phyloP scores from a whole-genome alignment of 2,888 invertebrate genomes.

The Ornithoptera priamus region DNA sequence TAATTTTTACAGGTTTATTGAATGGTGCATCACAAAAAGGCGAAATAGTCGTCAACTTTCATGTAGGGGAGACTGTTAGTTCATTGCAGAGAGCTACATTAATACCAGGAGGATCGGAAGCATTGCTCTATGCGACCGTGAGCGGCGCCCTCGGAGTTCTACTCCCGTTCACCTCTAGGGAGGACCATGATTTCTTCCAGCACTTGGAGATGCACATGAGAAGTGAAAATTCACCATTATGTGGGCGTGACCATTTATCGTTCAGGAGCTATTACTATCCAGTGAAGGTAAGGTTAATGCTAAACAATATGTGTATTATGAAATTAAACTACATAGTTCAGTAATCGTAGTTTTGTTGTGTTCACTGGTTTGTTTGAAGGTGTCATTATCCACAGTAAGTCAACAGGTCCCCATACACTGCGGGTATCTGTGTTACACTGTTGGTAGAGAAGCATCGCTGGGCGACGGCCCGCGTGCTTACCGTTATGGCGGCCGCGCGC shows the following conservation, averaged over 20 bases:
- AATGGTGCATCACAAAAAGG: conserved; percentile 99
- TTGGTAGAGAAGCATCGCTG: conserved; percentile 60
- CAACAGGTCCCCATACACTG: conserved; percentile 55
- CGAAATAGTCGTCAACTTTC: conserved; percentile 94
- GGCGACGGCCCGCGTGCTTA: conserved; percentile 41
- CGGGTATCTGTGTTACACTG: conserved; percentile 68
- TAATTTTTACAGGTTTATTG: conserved; percentile 83
- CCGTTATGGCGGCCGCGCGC: conserved; percentile 60
- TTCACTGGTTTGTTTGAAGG: not conserved
- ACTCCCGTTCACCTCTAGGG: conserved; percentile 95
- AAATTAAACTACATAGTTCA: not conserved
- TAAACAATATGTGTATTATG: not conserved
- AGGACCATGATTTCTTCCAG: conserved; percentile 99
- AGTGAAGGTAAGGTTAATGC: conserved; percentile 85
- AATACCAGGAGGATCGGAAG: conserved; percentile 98
- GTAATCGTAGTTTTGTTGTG: not conserved
- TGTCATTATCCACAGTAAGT: conserved; percentile 60
- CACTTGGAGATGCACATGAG: conserved; percentile 99
- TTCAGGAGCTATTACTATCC: conserved; percentile 99
- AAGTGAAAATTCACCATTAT: conserved; percentile 96
- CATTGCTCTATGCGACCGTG: conserved; percentile 96
- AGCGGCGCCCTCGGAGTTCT: conserved; percentile 96
- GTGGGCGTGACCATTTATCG: conserved; percentile 98
- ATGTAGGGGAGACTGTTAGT: conserved; percentile 97
- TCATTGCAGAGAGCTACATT: conserved; percentile 97